These are phyloP conservation scores for Edolisoma coerulescens DNA, from an alignment of 2,113 vertebrate genomes.

Conservation along the genomic window DNA sequence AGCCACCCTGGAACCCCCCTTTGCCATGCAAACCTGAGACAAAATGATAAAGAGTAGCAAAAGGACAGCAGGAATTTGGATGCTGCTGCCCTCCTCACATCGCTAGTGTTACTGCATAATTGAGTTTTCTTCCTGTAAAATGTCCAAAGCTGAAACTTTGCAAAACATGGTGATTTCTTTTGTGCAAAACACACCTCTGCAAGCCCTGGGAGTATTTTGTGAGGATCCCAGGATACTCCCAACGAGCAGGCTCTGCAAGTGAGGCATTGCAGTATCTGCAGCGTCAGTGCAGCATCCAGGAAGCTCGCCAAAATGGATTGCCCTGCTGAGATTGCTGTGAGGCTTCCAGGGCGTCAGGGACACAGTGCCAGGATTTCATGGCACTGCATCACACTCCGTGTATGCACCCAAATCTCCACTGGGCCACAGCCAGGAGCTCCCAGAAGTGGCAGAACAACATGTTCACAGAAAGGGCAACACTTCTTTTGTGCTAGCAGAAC, in stretches of 20 bases:
- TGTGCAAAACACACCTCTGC: background rate
- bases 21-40: fast-evolving
- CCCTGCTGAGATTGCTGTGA: background rate
- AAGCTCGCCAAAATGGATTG: background rate
- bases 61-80: background rate
- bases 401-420: background rate
- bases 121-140: background rate
- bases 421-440: background rate
- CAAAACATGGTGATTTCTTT: background rate
- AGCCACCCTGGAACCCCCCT: background rate
- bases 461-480: background rate
- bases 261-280: background rate
- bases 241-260: background rate
- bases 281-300: background rate
- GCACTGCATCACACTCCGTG: background rate
- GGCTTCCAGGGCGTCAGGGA: background rate
- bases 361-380: background rate
- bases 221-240: background rate
- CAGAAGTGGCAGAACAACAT: background rate
- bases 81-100: background rate
- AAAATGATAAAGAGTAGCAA: background rate
- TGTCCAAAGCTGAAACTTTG: background rate
- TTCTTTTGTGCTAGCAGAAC: background rate
- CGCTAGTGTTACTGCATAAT: background rate
- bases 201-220: background rate